Evolutionary conservation across 2,888 invertebrate species (phyloP).

Genomic region (Thera britannica): DNA sequence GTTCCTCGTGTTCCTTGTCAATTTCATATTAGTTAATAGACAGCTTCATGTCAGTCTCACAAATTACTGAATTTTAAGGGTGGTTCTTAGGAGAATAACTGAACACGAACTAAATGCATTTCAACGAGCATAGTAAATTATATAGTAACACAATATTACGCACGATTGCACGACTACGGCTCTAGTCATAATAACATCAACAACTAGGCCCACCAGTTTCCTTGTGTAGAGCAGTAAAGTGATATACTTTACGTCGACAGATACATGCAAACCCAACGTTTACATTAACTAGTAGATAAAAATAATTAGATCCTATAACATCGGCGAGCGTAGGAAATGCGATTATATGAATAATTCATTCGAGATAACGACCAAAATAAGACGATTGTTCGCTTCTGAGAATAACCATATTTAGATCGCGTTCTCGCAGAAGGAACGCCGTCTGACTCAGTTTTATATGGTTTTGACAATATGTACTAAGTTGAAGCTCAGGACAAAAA

Average conservation of each 20-base stretch:
- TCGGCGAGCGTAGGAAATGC: conserved; percentile 69
- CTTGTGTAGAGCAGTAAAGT: conserved; percentile 32
- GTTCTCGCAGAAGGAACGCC: conserved; percentile 43
- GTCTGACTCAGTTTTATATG: conserved; percentile 20
- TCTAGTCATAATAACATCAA: neutral
- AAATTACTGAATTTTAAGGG: no score
- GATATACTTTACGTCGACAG: conserved; percentile 41
- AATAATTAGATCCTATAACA: conserved; percentile 57
- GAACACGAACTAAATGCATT: no score
- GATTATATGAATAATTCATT: conserved; percentile 78
- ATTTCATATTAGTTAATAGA: no score
- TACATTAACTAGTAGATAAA: conserved; percentile 46
- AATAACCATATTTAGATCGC: conserved; percentile 60
- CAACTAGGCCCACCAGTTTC: conserved; percentile 5
- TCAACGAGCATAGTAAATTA: no score
- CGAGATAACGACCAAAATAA: conserved; percentile 73
- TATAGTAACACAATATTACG: neutral
- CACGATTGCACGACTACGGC: neutral
- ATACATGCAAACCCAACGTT: conserved; percentile 26
- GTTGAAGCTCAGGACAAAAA: neutral
- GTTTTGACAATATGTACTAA: neutral
- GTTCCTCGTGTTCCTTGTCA: no score
- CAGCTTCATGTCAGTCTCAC: no score
- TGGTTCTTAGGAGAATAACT: no score
- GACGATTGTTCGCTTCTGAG: conserved; percentile 74